Conservation (phyloP, 2,113 vertebrate species). For the Ptilonorhynchus violaceus region DNA sequence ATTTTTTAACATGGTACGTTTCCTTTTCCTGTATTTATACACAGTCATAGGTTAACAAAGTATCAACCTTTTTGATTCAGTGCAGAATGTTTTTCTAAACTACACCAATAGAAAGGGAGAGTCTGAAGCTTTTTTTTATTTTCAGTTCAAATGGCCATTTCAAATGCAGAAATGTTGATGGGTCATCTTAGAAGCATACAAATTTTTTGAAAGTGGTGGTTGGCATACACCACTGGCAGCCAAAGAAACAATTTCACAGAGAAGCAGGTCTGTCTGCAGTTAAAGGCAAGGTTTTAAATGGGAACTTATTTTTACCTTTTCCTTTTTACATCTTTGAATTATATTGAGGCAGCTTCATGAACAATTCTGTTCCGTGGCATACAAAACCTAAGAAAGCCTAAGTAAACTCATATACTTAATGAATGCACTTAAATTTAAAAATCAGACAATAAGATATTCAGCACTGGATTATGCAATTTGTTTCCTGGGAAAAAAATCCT, state of each 20-base stretch:
- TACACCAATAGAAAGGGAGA: background rate
- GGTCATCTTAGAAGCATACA: background rate
- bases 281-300: background rate
- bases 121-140: background rate
- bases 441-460: background rate
- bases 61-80: background rate
- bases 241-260: background rate
- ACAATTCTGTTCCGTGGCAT: background rate
- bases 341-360: background rate
- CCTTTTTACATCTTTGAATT: background rate
- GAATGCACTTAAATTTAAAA: background rate
- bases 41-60: background rate
- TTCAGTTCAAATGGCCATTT: background rate
- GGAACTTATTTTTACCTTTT: background rate
- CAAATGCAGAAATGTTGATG: background rate
- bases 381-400: background rate
- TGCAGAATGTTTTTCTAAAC: background rate
- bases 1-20: background rate
- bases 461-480: background rate
- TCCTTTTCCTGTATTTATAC: background rate
- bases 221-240: background rate
- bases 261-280: background rate
- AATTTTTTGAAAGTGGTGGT: background rate
- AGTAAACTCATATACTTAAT: background rate
- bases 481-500: background rate